Evolutionary conservation across 1,140 invertebrate genomes (phyloP).

Genomic region (Rhagoletis pomonella): DNA sequence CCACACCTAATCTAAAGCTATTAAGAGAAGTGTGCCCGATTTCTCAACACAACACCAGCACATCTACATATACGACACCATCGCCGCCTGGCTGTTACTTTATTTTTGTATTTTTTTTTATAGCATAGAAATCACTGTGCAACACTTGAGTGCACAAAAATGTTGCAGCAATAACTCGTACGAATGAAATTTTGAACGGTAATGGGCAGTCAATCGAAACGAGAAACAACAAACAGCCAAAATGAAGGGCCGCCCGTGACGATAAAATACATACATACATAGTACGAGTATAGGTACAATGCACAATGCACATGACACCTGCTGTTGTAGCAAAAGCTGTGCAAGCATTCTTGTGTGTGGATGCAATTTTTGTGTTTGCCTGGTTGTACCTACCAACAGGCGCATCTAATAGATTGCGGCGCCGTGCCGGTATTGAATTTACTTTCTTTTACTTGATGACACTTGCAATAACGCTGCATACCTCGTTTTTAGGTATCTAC

Average conservation of each 20-base stretch:
- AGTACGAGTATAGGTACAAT: background rate
- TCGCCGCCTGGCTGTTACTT: background rate
- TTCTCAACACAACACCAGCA: conserved; percentile 11
- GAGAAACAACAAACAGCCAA: background rate
- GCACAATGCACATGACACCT: background rate
- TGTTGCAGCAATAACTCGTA: conserved; percentile 18
- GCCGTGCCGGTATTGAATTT: conserved; percentile 38
- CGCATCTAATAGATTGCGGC: background rate
- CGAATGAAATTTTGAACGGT: background rate
- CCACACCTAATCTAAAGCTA: background rate
- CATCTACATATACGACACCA: background rate
- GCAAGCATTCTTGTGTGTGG: too few relatives aligned
- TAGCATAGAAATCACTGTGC: conserved; percentile 26
- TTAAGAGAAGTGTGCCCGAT: conserved; percentile 39
- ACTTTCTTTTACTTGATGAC: conserved; percentile 35
- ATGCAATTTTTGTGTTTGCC: background rate
- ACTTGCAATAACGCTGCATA: background rate
- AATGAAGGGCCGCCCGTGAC: conserved; percentile 34
- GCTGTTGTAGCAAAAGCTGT: background rate
- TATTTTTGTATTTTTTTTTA: background rate
- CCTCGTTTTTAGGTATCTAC: too few relatives aligned
- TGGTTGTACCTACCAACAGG: background rate
- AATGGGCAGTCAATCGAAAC: conserved; percentile 38
- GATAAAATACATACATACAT: background rate
- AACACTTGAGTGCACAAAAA: conserved; percentile 47